phyloP scores from a whole-genome alignment of 2,113 vertebrate species.

The Psettodes erumei region DNA sequence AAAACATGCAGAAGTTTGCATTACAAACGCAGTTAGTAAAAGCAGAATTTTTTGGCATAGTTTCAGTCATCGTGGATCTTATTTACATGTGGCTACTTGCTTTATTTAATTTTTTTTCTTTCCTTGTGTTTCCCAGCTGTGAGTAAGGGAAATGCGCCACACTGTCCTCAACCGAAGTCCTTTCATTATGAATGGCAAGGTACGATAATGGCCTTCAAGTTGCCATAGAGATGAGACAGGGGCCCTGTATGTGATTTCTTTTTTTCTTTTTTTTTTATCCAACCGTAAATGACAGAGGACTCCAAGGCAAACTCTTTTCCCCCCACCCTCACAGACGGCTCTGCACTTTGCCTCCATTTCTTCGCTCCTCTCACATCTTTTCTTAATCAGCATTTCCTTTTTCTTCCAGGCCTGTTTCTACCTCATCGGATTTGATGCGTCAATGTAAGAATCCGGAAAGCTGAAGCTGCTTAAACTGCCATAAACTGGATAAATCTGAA shows the following conservation, averaged over 20 bases:
- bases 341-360: conserved; percentile 43
- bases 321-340: conserved; percentile 32
- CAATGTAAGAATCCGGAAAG: not conserved
- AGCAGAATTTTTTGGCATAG: not conserved
- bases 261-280: conserved; percentile 48
- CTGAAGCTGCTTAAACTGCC: not conserved
- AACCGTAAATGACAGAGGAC: conserved; percentile 93
- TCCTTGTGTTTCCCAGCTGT: conserved; percentile 56
- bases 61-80: not conserved
- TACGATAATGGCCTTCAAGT: conserved; percentile 96
- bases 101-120: conserved; percentile 28
- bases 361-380: conserved; percentile 15
- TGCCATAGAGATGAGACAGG: conserved; percentile 96
- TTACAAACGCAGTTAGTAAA: not conserved
- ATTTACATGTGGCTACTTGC: not conserved
- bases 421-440: conserved; percentile 25
- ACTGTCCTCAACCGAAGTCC: conserved; percentile 87
- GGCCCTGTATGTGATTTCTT: conserved; percentile 90
- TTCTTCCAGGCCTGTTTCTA: not conserved
- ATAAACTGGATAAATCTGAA: not conserved
- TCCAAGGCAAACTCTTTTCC: conserved; percentile 82
- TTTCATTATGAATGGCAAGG: conserved; percentile 99
- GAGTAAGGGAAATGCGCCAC: conserved; percentile 49
- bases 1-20: not conserved
- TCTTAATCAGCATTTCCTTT: conserved; percentile 26